Conservation (phyloP, 2,888 invertebrate genomes). For the Alentia gelatinosa region DNA sequence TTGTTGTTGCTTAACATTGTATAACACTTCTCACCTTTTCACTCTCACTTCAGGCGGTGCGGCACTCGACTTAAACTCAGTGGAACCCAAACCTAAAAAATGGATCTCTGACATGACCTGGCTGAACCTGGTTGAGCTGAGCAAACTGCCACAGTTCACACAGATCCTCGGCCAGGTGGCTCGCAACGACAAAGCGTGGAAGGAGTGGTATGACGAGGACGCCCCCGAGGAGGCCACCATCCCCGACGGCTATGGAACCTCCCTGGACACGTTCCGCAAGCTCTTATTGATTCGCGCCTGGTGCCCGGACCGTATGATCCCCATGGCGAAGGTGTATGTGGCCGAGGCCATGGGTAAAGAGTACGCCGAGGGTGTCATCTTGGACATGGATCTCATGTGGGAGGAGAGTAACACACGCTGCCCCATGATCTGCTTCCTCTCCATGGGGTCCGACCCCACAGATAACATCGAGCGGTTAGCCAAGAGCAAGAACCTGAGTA, state of each 20-base stretch:
- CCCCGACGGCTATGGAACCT: constrained; percentile 79
- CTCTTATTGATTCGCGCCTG: constrained; percentile 79
- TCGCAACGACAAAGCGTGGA: constrained; percentile 81
- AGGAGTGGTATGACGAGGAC: constrained; percentile 81
- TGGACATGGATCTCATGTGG: constrained; percentile 95
- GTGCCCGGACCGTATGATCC: constrained; percentile 80
- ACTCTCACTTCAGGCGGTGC: constrained; percentile 77
- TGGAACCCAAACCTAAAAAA: constrained; percentile 81
- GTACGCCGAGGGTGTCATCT: constrained; percentile 91
- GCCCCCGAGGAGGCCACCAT: constrained; percentile 79
- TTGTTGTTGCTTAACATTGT: too few relatives aligned
- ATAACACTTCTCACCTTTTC: background rate
- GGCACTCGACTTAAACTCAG: constrained; percentile 80
- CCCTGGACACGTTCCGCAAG: constrained; percentile 79
- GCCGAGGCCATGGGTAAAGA: constrained; percentile 78
- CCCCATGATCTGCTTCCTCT: constrained; percentile 94
- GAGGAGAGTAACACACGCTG: constrained; percentile 92
- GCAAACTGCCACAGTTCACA: constrained; percentile 79
- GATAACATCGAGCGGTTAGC: constrained; percentile 93
- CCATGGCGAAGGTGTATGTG: constrained; percentile 80
- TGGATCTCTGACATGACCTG: constrained; percentile 81
- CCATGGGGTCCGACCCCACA: constrained; percentile 98
- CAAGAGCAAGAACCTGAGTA: constrained; percentile 91
- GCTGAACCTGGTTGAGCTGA: constrained; percentile 81
- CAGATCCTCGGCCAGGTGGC: constrained; percentile 79